Base-by-base conservation (phyloP, 2,797 vertebrate species). In the Enteromius mattozi region DNA sequence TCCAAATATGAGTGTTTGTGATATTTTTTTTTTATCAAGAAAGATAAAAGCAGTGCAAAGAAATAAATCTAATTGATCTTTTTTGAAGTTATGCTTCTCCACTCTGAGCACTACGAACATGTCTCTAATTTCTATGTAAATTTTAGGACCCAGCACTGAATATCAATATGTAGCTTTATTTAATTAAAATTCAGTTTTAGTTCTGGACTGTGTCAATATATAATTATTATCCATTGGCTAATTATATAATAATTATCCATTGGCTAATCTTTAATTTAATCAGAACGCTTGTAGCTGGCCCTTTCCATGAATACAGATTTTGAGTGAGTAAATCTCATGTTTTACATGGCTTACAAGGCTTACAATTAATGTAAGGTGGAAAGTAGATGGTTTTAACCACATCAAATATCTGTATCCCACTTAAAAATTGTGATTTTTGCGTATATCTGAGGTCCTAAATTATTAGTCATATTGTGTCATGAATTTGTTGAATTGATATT, bases 81-180 rank as follows among this genome's bases (percentile, higher is more conserved):
- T 61, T 47, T 61, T 45, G 17, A 81, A 45, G 27, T 81, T 33
- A 59, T 1, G 13, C 61, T 21, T 66, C 27, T 6, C 42, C 27
- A 47, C 69, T 81, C 51, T 9, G 8, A 27, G 68, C 68, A 59
- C 69, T 45, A 61, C 30, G 69, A 47, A 72, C 69, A 6, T 27
- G 4, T n/a, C 69, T 71, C 27, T 47, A 16, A 72, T 81, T 47
- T 72, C 37, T 37, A 65, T 82, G 56, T 75, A 74, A 82, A 82
- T 82, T 37, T 51, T 21, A 82, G 59, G 14, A 27, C 8, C 13
- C 56, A 6, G 13, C 81, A 8, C 42, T 65, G 42, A 82, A 82
- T 75, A 82, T 75, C 56, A 82, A 24, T 65, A 37, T 65, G 4
- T 82, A 27, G 81, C 81, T 75, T 82, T 33, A 42, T 81, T 30